A percentile compares a stretch with the other conserved stretches of the same genome.
Conservation (phyloP, 2,888 invertebrate species). For the Podotricha telesiphe region DNA sequence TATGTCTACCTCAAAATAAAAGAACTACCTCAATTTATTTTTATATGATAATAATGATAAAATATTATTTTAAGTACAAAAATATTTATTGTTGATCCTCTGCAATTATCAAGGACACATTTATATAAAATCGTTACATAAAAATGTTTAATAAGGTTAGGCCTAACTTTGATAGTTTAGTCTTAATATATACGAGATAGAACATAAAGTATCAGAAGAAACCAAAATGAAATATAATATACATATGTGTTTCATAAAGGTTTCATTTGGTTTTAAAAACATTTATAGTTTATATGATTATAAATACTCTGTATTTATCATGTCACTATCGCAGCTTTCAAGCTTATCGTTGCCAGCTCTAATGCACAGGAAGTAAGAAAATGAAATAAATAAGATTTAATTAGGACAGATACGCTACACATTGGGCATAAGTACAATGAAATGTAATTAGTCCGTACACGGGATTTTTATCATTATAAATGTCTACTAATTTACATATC, state of each 20-base stretch:
- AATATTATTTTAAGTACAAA: not conserved
- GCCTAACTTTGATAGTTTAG: not conserved
- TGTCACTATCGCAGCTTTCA: conserved; percentile 10
- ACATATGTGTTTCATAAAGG: not conserved
- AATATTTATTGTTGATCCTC: not conserved
- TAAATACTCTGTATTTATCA: conserved; percentile 2
- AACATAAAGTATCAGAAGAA: not conserved
- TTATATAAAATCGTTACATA: not conserved
- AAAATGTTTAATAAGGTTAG: not conserved
- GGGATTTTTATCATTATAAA: conserved; percentile 18
- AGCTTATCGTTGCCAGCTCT: conserved; percentile 8
- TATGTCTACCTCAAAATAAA: conserved; percentile 12
- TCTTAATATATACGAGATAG: not conserved
- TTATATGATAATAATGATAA: not conserved
- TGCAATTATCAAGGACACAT: not conserved
- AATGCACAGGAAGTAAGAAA: conserved; percentile 18
- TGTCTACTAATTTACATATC: conserved; percentile 11
- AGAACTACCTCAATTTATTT: conserved; percentile 15
- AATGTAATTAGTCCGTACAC: conserved; percentile 2
- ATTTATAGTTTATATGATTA: not conserved
- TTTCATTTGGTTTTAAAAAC: not conserved
- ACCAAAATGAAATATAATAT: not conserved
- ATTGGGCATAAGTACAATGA: not conserved
- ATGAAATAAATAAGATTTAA: conserved; percentile 20
- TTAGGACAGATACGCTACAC: conserved; percentile 12